These are phyloP conservation scores for Platyura marginata DNA, from an alignment of 1,140 invertebrate species.

Conservation along the genomic window DNA sequence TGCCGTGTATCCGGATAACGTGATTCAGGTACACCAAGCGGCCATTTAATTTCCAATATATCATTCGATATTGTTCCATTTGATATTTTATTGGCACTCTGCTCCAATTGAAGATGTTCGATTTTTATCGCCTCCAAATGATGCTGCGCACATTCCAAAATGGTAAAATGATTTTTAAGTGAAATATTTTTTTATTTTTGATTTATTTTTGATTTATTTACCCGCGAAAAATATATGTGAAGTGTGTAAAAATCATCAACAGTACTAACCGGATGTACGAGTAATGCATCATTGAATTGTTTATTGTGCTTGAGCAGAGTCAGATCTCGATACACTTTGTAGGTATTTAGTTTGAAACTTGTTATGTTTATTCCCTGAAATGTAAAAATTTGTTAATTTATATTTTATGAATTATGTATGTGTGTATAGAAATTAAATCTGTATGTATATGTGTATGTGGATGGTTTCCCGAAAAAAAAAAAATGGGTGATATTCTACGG, in stretches of 20 bases:
- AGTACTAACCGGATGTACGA: slow-evolving; percentile 43
- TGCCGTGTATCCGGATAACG: slow-evolving; percentile 56
- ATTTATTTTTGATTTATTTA: slow-evolving; percentile 24
- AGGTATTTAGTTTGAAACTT: slow-evolving; percentile 31
- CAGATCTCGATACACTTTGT: slow-evolving; percentile 31
- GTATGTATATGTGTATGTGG: no score
- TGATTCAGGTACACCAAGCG: slow-evolving; percentile 50
- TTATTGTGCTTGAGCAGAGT: slow-evolving; percentile 21
- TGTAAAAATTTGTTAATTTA: no score
- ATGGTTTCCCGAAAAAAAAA: no score
- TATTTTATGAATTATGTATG: no score
- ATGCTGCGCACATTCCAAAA: slow-evolving; percentile 25
- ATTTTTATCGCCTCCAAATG: slow-evolving; percentile 29
- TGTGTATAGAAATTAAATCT: no score
- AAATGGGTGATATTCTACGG: no score
- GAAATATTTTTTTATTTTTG: no score
- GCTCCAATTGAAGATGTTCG: slow-evolving; percentile 27
- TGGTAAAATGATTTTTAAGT: no score
- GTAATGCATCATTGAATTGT: slow-evolving; percentile 35
- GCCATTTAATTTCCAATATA: slow-evolving; percentile 45
- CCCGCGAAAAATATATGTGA: slow-evolving; percentile 47
- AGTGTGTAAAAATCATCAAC: slow-evolving; percentile 45
- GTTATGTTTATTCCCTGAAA: slow-evolving; percentile 31
- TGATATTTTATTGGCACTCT: slow-evolving; percentile 20
- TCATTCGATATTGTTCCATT: slow-evolving; percentile 27